Evolutionary conservation across 2,113 vertebrate genomes (phyloP), one percentile per base, ranked within the genome.

Genomic region (Mastomys natalensis): DNA sequence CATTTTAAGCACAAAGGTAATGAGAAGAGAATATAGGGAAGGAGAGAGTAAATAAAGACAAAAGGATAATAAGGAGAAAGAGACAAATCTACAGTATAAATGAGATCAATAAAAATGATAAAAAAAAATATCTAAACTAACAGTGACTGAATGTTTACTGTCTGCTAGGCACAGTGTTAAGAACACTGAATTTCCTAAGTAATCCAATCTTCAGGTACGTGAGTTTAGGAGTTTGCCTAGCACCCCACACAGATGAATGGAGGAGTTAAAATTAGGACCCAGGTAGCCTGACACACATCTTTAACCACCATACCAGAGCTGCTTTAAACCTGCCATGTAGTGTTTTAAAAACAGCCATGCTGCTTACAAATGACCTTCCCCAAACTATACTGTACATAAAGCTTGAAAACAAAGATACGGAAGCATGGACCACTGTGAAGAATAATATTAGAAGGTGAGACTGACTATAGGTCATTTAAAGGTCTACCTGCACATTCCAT

Each of bases 31-130:
- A 51, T 86, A 48, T 9, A 80, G 16, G 21, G 85, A 94, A 92
- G 68, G 62, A 92, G 7, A 62, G 15, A 55, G 19, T 85, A 68
- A 94, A 64, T 19, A 92, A 43, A 70, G 4, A 2, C 7, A 19
- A 74, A 22, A 85, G 10, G 51, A 34, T 77, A 8, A 21, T 76
- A 76, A 92, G 53, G 64, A 60, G 51, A 94, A 94, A 92, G 88
- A 85, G 10, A 96, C 12, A 90, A 96, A 95, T 60, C 53, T 82
- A 37, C 53, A 51, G 9, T 51, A 74, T 24, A 85, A 92, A 88
- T 78, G 70, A 90, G 48, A 92, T 31, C 51, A 89, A 58, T n/a
- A 93, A 85, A 60, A 40, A 87, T 2, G 55, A 60, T 5, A 19
- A 84, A 62, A 19, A 84, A 62, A 37, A 62, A 37, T 29, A 80